phyloP scores from a whole-genome alignment of 2,888 invertebrate species.

The Schizaphis graminum region DNA sequence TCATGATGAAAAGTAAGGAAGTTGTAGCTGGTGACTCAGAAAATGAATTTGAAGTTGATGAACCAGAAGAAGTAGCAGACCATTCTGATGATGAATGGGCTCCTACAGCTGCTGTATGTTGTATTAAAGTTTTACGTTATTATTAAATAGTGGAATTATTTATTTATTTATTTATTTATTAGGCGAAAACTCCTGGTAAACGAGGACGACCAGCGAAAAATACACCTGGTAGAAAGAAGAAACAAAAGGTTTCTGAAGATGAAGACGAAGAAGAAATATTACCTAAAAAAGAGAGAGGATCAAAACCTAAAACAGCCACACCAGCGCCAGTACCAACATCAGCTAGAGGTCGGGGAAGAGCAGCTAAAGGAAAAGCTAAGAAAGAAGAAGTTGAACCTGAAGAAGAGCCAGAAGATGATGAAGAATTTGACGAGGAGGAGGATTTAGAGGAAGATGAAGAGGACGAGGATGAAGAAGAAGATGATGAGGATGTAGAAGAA shows the following conservation, averaged over 20 bases:
- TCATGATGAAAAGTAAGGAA: conserved; percentile 60
- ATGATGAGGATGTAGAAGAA: conserved; percentile 67
- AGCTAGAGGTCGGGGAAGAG: conserved; percentile 32
- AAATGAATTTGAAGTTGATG: conserved; percentile 70
- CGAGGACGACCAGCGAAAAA: conserved; percentile 57
- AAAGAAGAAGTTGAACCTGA: conserved; percentile 66
- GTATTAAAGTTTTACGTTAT: background rate
- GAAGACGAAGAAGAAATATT: conserved; percentile 64
- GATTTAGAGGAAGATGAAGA: conserved; percentile 67
- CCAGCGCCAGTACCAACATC: conserved; percentile 13
- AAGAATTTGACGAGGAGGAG: conserved; percentile 67
- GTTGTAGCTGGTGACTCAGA: conserved; percentile 67
- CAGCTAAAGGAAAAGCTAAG: conserved; percentile 57
- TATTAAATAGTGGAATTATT: background rate
- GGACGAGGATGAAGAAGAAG: conserved; percentile 66
- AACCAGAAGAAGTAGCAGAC: conserved; percentile 72
- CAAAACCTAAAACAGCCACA: conserved; percentile 53
- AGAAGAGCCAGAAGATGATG: conserved; percentile 67
- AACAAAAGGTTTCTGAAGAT: conserved; percentile 62
- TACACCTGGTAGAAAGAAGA: conserved; percentile 59
- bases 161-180: conserved; percentile 22
- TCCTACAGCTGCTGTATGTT: conserved; percentile 70
- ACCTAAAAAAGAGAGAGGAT: conserved; percentile 56
- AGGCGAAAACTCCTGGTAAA: conserved; percentile 63
- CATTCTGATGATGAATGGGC: conserved; percentile 72